phyloP scores from a whole-genome alignment of 2,888 invertebrate species.

The Dynastes grantii region DNA sequence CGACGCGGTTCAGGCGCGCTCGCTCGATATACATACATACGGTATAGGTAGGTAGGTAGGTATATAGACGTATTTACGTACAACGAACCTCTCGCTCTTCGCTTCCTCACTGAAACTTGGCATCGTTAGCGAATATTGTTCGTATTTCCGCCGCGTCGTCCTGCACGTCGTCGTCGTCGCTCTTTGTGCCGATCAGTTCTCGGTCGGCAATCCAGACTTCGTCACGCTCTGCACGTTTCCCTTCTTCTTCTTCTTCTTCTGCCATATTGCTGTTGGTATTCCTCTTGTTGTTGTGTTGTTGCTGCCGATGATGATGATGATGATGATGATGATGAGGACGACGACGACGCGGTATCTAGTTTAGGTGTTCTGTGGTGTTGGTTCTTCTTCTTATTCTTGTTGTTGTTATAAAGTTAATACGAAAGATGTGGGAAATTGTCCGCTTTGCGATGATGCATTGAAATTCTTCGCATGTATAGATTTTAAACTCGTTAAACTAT shows the following conservation, averaged over 20 bases:
- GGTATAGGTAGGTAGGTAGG: too few relatives aligned
- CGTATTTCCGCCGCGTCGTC: slow-evolving; percentile 12
- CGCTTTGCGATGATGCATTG: too few relatives aligned
- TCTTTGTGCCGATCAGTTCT: not conserved
- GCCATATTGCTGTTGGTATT: too few relatives aligned
- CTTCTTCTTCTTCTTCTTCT: not conserved
- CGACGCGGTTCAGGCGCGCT: slow-evolving; percentile 46
- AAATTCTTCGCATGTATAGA: not conserved
- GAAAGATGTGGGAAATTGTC: slow-evolving; percentile 4
- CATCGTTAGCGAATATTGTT: slow-evolving; percentile 14
- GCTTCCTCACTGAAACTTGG: slow-evolving; percentile 12
- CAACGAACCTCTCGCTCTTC: slow-evolving; percentile 6
- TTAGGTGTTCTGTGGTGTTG: slow-evolving; percentile 2
- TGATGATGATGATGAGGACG: not conserved
- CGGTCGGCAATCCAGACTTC: slow-evolving; percentile 47
- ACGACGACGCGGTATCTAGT: not conserved
- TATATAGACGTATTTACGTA: too few relatives aligned
- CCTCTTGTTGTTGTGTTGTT: too few relatives aligned
- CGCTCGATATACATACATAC: slow-evolving; percentile 40
- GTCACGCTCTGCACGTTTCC: slow-evolving; percentile 52
- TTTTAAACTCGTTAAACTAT: not conserved
- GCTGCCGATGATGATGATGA: too few relatives aligned
- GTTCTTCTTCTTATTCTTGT: not conserved
- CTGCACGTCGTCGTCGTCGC: slow-evolving; percentile 21
- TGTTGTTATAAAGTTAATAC: not conserved